Evolutionary conservation across 2,888 invertebrate genomes (phyloP).

Genomic region (Watsonalla binaria): DNA sequence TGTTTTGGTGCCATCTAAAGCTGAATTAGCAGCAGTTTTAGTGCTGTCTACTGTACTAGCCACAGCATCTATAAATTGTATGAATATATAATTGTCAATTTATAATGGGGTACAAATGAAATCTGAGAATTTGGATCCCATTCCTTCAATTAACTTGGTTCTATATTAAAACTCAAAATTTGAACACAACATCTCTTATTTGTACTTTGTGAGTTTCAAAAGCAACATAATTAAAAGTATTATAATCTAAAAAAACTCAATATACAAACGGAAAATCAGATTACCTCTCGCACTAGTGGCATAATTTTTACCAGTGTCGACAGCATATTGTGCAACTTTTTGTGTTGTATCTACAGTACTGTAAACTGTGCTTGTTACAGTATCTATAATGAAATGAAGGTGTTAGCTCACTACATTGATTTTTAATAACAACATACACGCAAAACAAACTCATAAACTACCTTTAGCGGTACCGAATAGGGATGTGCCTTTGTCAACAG

Average conservation of each 20-base stretch:
- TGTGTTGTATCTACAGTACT: conserved; percentile 48
- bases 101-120: no score
- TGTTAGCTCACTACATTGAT: conserved; percentile 3
- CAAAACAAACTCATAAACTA: conserved; percentile 10
- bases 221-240: conserved; percentile 12
- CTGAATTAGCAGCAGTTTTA: conserved; percentile 44
- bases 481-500: conserved; percentile 35
- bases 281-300: conserved; percentile 42
- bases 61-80: conserved; percentile 43
- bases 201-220: neutral
- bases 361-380: conserved; percentile 38
- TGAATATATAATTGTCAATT: neutral
- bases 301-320: conserved; percentile 45
- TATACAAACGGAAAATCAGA: neutral
- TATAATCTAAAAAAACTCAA: neutral
- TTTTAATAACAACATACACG: neutral
- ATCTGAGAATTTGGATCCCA: no score
- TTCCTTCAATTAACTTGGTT: no score
- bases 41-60: conserved; percentile 46
- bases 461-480: conserved; percentile 38
- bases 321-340: conserved; percentile 42
- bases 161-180: no score
- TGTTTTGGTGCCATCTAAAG: conserved; percentile 46
- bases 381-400: conserved; percentile 41
- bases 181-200: no score